Evolutionary conservation across 2,113 vertebrate genomes (phyloP).

Genomic region (Pelvicachromis taeniatus): DNA sequence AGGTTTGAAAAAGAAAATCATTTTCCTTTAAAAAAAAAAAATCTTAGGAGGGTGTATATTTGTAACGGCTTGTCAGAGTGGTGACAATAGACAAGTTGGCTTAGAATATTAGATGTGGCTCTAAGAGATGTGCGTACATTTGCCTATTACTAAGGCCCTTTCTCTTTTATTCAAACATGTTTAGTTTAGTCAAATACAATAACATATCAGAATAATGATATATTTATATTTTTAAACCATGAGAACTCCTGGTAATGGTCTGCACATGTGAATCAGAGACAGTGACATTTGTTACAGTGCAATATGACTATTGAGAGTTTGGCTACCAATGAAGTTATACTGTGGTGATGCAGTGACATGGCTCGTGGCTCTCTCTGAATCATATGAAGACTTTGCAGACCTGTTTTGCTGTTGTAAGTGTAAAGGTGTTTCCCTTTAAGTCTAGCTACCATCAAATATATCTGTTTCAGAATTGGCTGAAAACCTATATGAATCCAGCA

Average conservation of each 20-base stretch:
- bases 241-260: not conserved
- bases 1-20: not conserved
- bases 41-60: not conserved
- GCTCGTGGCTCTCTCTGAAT: not conserved
- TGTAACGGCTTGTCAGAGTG: not conserved
- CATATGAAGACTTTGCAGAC: not conserved
- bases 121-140: not conserved
- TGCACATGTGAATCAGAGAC: not conserved
- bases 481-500: not conserved
- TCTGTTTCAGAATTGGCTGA: not conserved
- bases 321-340: not conserved
- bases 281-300: not conserved
- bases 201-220: not conserved
- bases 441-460: not conserved
- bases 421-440: not conserved
- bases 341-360: not conserved
- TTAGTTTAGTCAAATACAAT: not conserved
- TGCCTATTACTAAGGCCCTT: not conserved
- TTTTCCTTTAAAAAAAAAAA: not conserved
- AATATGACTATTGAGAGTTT: not conserved
- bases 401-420: not conserved
- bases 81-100: not conserved
- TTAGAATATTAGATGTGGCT: not conserved
- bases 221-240: not conserved
- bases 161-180: not conserved